Evolutionary conservation across 2,797 vertebrate genomes (phyloP).

Genomic region (Malurus leucopterus): DNA sequence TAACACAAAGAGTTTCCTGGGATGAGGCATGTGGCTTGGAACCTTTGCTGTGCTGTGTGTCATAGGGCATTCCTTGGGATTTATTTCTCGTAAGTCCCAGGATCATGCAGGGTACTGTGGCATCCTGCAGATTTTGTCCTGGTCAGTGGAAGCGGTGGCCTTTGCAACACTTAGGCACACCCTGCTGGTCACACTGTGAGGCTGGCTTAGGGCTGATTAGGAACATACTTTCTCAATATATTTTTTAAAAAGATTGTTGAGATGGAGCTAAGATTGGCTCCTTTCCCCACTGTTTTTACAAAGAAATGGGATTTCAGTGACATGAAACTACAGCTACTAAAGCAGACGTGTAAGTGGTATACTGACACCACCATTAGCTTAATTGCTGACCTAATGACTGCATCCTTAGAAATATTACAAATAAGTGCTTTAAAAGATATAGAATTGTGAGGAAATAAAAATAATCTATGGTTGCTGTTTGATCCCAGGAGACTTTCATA

Average conservation of each 20-base stretch:
- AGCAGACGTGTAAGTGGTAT: not conserved
- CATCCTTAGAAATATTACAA: not conserved
- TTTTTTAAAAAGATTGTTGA: not conserved
- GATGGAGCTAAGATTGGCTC: not conserved
- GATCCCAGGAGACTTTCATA: not conserved
- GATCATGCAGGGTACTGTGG: not conserved
- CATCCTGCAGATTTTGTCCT: not conserved
- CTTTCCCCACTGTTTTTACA: not conserved
- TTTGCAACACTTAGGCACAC: slow-evolving; percentile 4
- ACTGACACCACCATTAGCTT: not conserved
- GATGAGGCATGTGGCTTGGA: not conserved
- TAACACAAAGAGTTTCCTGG: not conserved
- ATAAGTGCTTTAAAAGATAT: not conserved
- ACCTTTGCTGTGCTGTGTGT: not conserved
- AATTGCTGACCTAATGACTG: not conserved
- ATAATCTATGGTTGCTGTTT: not conserved
- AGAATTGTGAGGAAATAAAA: not conserved
- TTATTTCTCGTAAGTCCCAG: not conserved
- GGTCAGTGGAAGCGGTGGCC: fast-evolving
- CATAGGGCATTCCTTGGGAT: not conserved
- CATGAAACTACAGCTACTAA: not conserved
- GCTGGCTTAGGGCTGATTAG: not conserved
- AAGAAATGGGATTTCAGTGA: not conserved
- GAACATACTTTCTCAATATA: not conserved
- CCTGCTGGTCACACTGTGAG: not conserved